Conservation (phyloP, 2,888 invertebrate genomes). For the Protophormia terraenovae region DNA sequence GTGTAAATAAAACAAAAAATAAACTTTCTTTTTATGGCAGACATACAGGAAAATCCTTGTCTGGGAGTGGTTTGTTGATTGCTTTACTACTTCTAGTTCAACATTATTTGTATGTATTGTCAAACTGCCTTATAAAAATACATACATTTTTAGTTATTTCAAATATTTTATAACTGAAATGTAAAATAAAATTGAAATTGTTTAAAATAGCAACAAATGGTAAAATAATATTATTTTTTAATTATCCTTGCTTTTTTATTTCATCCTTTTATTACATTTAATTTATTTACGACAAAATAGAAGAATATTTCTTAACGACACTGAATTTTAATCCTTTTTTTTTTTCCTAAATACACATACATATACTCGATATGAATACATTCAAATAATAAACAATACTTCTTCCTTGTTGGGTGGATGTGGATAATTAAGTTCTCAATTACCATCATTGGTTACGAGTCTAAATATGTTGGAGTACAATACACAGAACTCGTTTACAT, state of each 20-base stretch:
- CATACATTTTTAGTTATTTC: no score
- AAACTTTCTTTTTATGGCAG: background rate
- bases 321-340: conserved; percentile 60
- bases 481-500: conserved; percentile 1
- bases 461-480: conserved; percentile 1
- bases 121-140: background rate
- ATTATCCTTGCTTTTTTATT: conserved; percentile 45
- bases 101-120: background rate
- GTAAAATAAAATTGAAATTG: conserved; percentile 8
- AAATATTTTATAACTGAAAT: no score
- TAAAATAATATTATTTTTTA: conserved; percentile 65
- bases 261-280: background rate
- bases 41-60: background rate
- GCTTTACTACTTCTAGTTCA: background rate
- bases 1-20: background rate
- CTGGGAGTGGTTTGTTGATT: background rate
- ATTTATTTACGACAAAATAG: conserved; percentile 11
- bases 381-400: background rate
- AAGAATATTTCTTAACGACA: conserved; percentile 42
- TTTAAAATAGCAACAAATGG: background rate
- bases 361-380: conserved; percentile 20
- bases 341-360: no score
- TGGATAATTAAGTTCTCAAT: conserved; percentile 69
- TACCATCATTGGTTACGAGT: conserved; percentile 47
- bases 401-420: conserved; percentile 38